These are phyloP conservation scores for Eutrigla gurnardus DNA, from an alignment of 2,797 vertebrate species.

Conservation along the genomic window DNA sequence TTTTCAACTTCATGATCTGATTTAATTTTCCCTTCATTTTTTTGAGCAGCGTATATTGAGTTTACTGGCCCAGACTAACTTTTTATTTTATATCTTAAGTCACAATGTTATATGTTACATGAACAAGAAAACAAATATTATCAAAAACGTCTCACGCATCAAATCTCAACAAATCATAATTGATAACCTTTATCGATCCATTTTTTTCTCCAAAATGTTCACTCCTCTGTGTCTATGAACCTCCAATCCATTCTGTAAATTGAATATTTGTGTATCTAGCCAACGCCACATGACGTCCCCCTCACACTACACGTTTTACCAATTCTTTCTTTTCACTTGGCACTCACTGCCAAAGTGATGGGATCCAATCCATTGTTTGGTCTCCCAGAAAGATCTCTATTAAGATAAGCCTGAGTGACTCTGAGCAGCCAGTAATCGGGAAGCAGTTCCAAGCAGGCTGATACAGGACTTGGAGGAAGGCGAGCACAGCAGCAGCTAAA, in stretches of 20 bases:
- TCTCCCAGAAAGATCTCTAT: conserved; percentile 79
- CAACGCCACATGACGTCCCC: no score
- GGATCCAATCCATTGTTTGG: conserved; percentile 57
- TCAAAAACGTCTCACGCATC: no score
- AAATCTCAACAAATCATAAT: no score
- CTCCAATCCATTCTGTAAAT: conserved; percentile 1
- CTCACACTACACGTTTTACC: conserved; percentile 26
- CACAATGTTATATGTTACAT: no score
- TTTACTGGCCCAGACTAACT: no score
- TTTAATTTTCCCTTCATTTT: no score
- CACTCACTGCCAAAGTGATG: conserved; percentile 54
- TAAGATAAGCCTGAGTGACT: conserved; percentile 79
- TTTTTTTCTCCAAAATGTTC: no score
- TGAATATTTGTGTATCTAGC: background rate
- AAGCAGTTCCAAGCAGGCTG: conserved; percentile 49
- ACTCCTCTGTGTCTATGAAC: background rate
- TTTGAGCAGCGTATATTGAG: no score
- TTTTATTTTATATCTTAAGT: no score
- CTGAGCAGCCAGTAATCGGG: conserved; percentile 45
- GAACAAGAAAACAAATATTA: no score
- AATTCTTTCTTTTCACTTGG: conserved; percentile 54
- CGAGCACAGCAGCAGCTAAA: conserved; percentile 23
- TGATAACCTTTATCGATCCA: no score
- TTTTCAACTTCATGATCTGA: no score
- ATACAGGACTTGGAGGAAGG: conserved; percentile 36